Conservation (phyloP, 2,888 invertebrate genomes). For the Hyposoter didymator region DNA sequence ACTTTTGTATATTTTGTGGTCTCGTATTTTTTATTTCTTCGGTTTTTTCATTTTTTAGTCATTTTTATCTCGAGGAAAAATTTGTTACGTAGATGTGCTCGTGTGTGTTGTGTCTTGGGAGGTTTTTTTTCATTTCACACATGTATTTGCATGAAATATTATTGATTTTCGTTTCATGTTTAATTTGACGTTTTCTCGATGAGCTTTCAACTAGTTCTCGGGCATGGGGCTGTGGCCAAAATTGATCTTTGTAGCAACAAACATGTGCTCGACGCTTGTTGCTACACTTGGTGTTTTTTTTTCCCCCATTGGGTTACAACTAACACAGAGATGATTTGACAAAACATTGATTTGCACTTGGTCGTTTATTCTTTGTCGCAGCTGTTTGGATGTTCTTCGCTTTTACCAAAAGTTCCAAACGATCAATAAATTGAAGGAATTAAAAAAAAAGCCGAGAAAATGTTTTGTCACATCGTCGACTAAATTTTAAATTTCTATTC, state of each 20-base stretch:
- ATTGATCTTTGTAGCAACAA: slow-evolving; percentile 61
- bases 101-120: slow-evolving; percentile 62
- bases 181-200: slow-evolving; percentile 32
- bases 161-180: slow-evolving; percentile 30
- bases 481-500: slow-evolving; percentile 79
- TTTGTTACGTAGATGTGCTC: slow-evolving; percentile 59
- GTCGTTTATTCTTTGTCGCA: slow-evolving; percentile 50
- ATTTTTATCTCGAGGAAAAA: slow-evolving; percentile 40
- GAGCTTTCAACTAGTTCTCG: slow-evolving; percentile 45
- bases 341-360: slow-evolving; percentile 73
- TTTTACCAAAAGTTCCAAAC: not conserved
- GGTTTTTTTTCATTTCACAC: slow-evolving; percentile 10
- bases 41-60: slow-evolving; percentile 12
- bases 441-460: slow-evolving; percentile 50
- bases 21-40: slow-evolving; percentile 58
- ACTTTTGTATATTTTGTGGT: slow-evolving; percentile 72
- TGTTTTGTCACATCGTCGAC: slow-evolving; percentile 80
- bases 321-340: slow-evolving; percentile 80
- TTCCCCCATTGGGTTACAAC: slow-evolving; percentile 74
- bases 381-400: too few relatives aligned
- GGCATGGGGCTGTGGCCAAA: not conserved
- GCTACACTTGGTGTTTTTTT: slow-evolving; percentile 53
- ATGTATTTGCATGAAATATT: slow-evolving; percentile 23
- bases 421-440: not conserved
- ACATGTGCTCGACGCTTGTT: slow-evolving; percentile 66